Conservation (phyloP, 2,113 vertebrate species). For the Sminthopsis crassicaudata region DNA sequence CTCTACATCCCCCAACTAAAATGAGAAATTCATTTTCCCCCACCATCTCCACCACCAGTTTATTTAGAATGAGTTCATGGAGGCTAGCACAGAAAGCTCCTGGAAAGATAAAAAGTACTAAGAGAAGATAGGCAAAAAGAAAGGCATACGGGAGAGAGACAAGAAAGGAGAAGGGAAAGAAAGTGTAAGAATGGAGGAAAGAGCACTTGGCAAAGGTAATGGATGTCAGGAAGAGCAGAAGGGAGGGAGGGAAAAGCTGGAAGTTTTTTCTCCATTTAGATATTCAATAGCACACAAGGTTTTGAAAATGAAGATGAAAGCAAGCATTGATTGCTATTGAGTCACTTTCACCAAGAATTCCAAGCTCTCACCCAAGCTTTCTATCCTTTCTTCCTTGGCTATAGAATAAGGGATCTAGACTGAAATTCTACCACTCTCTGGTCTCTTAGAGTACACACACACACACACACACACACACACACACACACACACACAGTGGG, state of each 20-base stretch:
- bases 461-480: too few species aligned
- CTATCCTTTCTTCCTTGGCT: neutral
- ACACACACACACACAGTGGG: too few species aligned
- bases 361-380: neutral
- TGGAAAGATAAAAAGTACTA: neutral
- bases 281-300: neutral
- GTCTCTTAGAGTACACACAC: too few species aligned
- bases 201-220: neutral
- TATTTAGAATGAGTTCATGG: conserved; percentile 4
- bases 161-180: neutral
- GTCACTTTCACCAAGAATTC: neutral
- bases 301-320: conserved; percentile 10
- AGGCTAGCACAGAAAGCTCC: neutral
- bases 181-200: neutral
- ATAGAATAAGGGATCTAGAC: neutral
- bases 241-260: neutral
- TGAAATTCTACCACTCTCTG: neutral
- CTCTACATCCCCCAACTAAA: neutral
- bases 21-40: neutral
- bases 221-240: neutral
- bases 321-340: neutral
- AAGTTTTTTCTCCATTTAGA: neutral
- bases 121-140: neutral
- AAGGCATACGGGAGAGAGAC: neutral
- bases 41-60: conserved; percentile 13